These are phyloP conservation scores for Allolobophora icterica DNA, from an alignment of 2,888 invertebrate species.

Conservation along the genomic window DNA sequence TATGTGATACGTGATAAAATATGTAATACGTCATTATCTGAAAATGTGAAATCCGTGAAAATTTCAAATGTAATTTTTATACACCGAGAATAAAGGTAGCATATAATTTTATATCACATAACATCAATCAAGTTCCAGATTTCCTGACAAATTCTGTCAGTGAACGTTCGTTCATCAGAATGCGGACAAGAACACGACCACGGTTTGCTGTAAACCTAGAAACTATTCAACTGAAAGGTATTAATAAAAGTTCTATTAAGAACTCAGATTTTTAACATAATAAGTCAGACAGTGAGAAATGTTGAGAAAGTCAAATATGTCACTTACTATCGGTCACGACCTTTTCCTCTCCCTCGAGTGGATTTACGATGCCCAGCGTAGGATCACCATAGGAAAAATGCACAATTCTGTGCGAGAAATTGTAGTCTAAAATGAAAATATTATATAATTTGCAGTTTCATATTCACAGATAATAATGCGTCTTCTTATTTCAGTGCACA, in stretches of 20 bases:
- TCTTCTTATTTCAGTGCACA: neutral
- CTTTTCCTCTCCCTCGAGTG: slow-evolving; percentile 92
- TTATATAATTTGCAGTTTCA: neutral
- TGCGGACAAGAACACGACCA: neutral
- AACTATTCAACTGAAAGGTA: neutral
- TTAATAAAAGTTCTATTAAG: slow-evolving; percentile 5
- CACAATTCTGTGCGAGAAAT: slow-evolving; percentile 95
- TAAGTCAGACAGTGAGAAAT: too few relatives aligned
- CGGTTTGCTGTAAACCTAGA: neutral
- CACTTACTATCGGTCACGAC: slow-evolving; percentile 74
- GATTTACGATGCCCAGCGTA: slow-evolving; percentile 86
- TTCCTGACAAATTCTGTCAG: neutral
- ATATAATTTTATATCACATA: neutral
- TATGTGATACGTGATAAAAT: too few relatives aligned
- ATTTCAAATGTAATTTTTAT: neutral
- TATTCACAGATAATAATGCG: neutral
- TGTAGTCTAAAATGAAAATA: slow-evolving; percentile 72
- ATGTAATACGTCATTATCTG: too few relatives aligned
- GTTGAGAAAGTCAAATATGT: neutral
- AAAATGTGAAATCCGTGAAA: too few relatives aligned
- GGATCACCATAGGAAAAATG: slow-evolving; percentile 91
- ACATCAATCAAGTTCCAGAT: neutral
- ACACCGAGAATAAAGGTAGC: neutral
- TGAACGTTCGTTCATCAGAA: neutral
- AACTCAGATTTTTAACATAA: neutral